A percentile compares a stretch with the other conserved stretches of the same genome.
These are phyloP conservation scores for Cirrhinus molitorella DNA, from an alignment of 2,797 vertebrate species.

Conservation along the genomic window DNA sequence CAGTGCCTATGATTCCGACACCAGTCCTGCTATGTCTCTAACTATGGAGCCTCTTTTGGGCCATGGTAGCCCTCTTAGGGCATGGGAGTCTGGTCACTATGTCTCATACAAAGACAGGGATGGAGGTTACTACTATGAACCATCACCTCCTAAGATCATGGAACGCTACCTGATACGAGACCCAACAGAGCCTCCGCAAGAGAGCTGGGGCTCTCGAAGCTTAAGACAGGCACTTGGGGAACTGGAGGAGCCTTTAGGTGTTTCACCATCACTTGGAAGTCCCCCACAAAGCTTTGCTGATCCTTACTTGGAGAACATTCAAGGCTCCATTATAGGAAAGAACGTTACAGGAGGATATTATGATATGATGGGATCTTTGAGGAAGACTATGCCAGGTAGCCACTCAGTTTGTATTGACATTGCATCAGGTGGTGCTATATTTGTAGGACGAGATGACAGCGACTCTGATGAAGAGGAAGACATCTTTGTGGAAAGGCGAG, in stretches of 20 bases:
- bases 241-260: conserved; percentile 82
- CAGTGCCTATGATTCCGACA: conserved; percentile 79
- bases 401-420: conserved; percentile 81
- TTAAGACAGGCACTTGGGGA: conserved; percentile 78
- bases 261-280: conserved; percentile 72
- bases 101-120: conserved; percentile 80
- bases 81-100: conserved; percentile 84
- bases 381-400: conserved; percentile 81
- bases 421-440: conserved; percentile 78
- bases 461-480: conserved; percentile 76
- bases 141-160: conserved; percentile 71
- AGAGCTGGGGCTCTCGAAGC: conserved; percentile 85
- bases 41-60: conserved; percentile 91
- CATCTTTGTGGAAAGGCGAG: conserved; percentile 77
- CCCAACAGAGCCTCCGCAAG: conserved; percentile 68
- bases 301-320: conserved; percentile 73
- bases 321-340: conserved; percentile 66
- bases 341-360: conserved; percentile 79
- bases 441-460: conserved; percentile 72
- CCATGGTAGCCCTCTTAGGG: conserved; percentile 74
- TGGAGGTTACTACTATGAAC: conserved; percentile 81
- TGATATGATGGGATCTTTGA: conserved; percentile 84
- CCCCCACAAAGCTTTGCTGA: conserved; percentile 73
- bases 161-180: conserved; percentile 74
- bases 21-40: conserved; percentile 84